These are phyloP conservation scores for Erinaceus europaeus DNA, from an alignment of 2,113 vertebrate genomes.

Conservation along the genomic window DNA sequence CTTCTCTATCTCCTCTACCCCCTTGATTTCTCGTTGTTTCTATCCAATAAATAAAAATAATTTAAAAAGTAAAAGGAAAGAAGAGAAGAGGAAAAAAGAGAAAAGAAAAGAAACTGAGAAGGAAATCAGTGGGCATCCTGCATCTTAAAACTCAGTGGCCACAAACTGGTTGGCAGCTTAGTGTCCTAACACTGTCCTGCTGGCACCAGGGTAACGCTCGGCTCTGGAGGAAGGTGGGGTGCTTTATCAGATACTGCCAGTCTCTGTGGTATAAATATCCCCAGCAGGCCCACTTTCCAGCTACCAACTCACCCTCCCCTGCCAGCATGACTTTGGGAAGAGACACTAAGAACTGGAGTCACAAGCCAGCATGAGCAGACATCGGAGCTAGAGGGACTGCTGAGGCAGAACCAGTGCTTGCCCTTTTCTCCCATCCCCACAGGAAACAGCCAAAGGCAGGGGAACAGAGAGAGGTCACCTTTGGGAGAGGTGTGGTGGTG, in stretches of 20 bases:
- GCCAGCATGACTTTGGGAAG: background rate
- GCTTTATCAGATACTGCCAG: background rate
- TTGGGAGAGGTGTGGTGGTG: background rate
- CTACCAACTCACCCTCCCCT: background rate
- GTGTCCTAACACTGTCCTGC: no score
- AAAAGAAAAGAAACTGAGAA: no score
- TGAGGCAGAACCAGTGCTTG: background rate
- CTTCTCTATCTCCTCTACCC: no score
- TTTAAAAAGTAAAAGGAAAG: no score
- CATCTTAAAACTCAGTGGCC: no score
- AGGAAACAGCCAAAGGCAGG: background rate
- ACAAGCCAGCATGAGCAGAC: fast-evolving
- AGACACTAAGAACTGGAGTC: fast-evolving
- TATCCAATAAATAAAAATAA: no score
- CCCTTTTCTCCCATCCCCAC: fast-evolving
- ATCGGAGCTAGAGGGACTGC: background rate
- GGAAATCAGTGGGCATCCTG: no score
- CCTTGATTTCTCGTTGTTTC: no score
- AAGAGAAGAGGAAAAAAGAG: no score
- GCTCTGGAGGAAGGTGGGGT: no score
- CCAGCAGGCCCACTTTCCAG: background rate
- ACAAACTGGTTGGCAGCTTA: no score
- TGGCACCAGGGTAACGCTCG: no score
- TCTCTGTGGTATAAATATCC: background rate
- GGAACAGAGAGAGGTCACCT: background rate